Conservation (phyloP, 2,888 invertebrate genomes). For the Catocala fraxini region DNA sequence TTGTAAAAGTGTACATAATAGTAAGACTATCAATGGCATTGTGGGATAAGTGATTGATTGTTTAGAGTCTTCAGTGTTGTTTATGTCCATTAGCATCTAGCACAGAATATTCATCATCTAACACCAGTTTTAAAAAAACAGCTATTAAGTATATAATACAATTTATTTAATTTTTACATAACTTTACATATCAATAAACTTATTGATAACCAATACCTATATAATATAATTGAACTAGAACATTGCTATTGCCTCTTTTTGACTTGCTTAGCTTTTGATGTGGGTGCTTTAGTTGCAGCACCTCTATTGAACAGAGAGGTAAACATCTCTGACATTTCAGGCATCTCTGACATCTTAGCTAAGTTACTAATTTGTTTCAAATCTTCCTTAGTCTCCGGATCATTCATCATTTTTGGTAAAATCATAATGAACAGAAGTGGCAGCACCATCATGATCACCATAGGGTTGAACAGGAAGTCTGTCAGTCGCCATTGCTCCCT, state of each 20-base stretch:
- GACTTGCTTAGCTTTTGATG: slow-evolving; percentile 79
- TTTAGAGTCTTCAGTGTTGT: no score
- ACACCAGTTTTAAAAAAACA: background rate
- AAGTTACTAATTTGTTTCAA: slow-evolving; percentile 96
- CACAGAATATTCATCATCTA: no score
- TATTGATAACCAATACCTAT: slow-evolving; percentile 61
- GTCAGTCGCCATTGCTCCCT: slow-evolving; percentile 99
- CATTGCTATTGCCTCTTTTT: slow-evolving; percentile 78
- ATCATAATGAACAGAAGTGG: slow-evolving; percentile 97
- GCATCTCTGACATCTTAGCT: slow-evolving; percentile 94
- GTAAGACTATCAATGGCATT: no score
- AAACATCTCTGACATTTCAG: slow-evolving; percentile 98
- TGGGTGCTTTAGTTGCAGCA: slow-evolving; percentile 79
- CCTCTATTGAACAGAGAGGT: slow-evolving; percentile 95
- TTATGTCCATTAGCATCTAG: no score
- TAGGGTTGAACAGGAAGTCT: slow-evolving; percentile 98
- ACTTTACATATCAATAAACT: slow-evolving; percentile 55
- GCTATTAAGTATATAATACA: slow-evolving; percentile 15
- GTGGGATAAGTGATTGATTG: no score
- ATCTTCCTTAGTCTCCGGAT: slow-evolving; percentile 98
- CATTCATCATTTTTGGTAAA: slow-evolving; percentile 98
- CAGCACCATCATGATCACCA: slow-evolving; percentile 99
- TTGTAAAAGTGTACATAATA: no score
- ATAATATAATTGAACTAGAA: slow-evolving; percentile 36
- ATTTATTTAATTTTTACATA: slow-evolving; percentile 49